Conservation (phyloP, 2,888 invertebrate genomes). For the Steinernema carpocapsae region DNA sequence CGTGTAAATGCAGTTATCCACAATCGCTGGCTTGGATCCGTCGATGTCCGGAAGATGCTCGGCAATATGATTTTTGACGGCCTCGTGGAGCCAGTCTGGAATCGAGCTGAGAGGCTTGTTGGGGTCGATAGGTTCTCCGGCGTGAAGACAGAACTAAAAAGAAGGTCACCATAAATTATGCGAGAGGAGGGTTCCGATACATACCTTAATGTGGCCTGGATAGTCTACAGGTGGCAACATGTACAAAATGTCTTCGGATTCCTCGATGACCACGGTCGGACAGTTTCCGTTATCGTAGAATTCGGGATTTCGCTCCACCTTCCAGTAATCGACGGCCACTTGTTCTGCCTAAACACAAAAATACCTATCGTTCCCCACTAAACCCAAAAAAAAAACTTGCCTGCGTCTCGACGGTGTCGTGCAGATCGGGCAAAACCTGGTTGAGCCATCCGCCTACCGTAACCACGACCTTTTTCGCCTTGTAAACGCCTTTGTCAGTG, state of each 20-base stretch:
- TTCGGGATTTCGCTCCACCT: background rate
- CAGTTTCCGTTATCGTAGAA: background rate
- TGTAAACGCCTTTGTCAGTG: background rate
- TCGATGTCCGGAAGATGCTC: background rate
- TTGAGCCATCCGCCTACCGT: slow-evolving; percentile 18
- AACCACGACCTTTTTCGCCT: slow-evolving; percentile 5
- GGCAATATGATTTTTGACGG: background rate
- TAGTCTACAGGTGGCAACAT: slow-evolving; percentile 20
- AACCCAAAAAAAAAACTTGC: background rate
- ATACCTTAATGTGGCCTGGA: background rate
- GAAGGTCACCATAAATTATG: background rate
- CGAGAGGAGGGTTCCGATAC: too few relatives aligned
- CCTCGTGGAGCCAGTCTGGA: background rate
- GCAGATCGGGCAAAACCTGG: background rate
- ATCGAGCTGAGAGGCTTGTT: background rate
- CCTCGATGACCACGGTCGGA: background rate
- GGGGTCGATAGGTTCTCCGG: slow-evolving; percentile 1
- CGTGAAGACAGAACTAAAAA: slow-evolving; percentile 7
- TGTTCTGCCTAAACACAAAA: background rate
- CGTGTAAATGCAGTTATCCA: background rate
- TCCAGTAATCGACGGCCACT: background rate
- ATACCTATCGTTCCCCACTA: too few relatives aligned
- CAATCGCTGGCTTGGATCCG: background rate
- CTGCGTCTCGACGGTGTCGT: background rate
- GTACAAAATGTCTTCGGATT: slow-evolving; percentile 1